Evolutionary conservation across 2,888 invertebrate species (phyloP), one percentile per base, ranked within the genome.

Genomic region (Archips xylosteana): DNA sequence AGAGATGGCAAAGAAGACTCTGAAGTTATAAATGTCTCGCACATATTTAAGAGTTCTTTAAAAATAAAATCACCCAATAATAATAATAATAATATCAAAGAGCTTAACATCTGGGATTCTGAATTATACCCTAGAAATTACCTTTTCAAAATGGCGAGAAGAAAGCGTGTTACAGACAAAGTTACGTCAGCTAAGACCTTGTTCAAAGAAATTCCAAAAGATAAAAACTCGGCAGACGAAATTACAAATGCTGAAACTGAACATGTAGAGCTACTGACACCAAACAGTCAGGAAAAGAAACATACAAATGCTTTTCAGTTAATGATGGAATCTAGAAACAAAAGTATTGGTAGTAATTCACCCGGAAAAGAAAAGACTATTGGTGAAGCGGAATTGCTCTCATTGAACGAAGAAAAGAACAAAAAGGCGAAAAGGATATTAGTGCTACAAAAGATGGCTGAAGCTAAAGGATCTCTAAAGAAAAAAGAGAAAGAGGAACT

Each of bases 311-410:
- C 96, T 49, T 96, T 96, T 85, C 92, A 96, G 81, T 83, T 96
- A 45, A 92, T 96, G 91, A 96, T 96, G 96, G 95, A 95, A 77
- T 95, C 95, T 23, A 92, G 96, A 76, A 95, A 96, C 82, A 96
- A 96, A 83, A 92, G 93, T 64, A 95, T 96, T 76, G 96, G 96
- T 2, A 87, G 88, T 34, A 96, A 96, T 87, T 95, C 96, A 36
- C 95, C 95, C 9, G 96, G 96, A 0, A 96, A 95, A 87, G 94
- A 94, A 63, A 87, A 84, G 79, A 77, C 66, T 32, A 65, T 76
- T 66, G 85, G 86, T 63, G 83, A 85, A 74, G 77, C 78, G 71
- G 86, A 88, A 76, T 75, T 78, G 36, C 82, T 87, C 76, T 89
- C 85, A 74, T 75, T 80, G 36, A 60, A 74, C 69, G 86, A 88